These are phyloP conservation scores for Antheraea yamamai DNA, from an alignment of 2,888 invertebrate species.

Conservation along the genomic window DNA sequence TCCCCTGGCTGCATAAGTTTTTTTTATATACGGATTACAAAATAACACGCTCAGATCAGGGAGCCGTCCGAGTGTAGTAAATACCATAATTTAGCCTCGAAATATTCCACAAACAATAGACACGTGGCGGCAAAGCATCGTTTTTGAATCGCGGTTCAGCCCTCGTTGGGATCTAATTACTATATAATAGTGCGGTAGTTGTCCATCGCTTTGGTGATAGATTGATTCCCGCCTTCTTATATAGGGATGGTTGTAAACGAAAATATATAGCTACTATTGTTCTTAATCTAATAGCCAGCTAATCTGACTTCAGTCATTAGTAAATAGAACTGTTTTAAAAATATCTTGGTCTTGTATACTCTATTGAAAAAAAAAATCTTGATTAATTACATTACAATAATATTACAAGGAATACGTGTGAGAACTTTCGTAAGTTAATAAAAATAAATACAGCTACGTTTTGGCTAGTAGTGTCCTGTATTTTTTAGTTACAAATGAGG, in stretches of 20 bases:
- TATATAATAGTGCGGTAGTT: slow-evolving; percentile 36
- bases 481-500: no score
- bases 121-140: slow-evolving; percentile 49
- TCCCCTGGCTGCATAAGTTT: not conserved
- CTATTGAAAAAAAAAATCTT: no score
- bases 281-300: no score
- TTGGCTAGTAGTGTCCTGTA: no score
- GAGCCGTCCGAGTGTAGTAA: slow-evolving; percentile 38
- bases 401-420: no score
- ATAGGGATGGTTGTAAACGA: not conserved
- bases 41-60: slow-evolving; percentile 15
- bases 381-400: no score
- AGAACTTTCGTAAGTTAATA: no score
- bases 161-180: slow-evolving; percentile 39
- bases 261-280: no score
- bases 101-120: slow-evolving; percentile 51
- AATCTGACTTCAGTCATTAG: no score
- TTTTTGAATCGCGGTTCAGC: slow-evolving; percentile 23
- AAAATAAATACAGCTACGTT: no score
- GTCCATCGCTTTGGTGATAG: slow-evolving; percentile 35
- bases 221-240: slow-evolving; percentile 31
- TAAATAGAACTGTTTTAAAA: no score
- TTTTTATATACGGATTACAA: not conserved
- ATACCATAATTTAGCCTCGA: slow-evolving; percentile 55
- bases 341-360: no score